Percentiles rank a stretch among this genome's conserved stretches.
phyloP scores from a whole-genome alignment of 1,140 invertebrate genomes.

The Lepidurus couesii region DNA sequence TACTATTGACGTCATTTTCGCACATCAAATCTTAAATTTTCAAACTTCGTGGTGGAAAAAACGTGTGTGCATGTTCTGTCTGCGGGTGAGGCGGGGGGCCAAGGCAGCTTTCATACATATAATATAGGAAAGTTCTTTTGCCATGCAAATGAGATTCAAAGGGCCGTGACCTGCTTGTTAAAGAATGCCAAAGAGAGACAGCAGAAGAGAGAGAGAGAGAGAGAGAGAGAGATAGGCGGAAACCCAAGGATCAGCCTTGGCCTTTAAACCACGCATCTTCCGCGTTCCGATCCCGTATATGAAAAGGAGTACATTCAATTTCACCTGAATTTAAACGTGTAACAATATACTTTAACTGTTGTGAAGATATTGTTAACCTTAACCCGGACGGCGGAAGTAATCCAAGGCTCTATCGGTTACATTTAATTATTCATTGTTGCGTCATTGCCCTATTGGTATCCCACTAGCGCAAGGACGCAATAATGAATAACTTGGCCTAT shows the following conservation, averaged over 20 bases:
- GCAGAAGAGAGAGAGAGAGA: background rate
- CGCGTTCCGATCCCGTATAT: background rate
- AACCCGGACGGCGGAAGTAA: too few species aligned
- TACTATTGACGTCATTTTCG: slow-evolving; percentile 16
- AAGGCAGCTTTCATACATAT: background rate
- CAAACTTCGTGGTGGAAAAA: slow-evolving; percentile 12
- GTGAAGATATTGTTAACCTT: too few species aligned
- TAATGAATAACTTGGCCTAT: too few species aligned
- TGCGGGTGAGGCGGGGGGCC: background rate
- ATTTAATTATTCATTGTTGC: too few species aligned
- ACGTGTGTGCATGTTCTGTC: background rate
- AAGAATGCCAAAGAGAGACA: background rate
- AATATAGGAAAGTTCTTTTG: background rate
- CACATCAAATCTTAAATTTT: background rate
- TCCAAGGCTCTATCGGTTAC: too few species aligned
- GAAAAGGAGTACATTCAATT: background rate
- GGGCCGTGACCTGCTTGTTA: slow-evolving; percentile 17
- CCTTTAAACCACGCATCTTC: background rate
- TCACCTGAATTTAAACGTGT: background rate
- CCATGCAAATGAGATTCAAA: slow-evolving; percentile 11
- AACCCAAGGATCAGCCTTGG: slow-evolving; percentile 8
- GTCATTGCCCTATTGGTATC: too few species aligned
- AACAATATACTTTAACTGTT: background rate
- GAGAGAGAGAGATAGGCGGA: background rate
- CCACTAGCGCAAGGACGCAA: too few species aligned